Base-by-base conservation (phyloP, 1,140 invertebrate genomes). In the Drosophila sp. region DNA sequence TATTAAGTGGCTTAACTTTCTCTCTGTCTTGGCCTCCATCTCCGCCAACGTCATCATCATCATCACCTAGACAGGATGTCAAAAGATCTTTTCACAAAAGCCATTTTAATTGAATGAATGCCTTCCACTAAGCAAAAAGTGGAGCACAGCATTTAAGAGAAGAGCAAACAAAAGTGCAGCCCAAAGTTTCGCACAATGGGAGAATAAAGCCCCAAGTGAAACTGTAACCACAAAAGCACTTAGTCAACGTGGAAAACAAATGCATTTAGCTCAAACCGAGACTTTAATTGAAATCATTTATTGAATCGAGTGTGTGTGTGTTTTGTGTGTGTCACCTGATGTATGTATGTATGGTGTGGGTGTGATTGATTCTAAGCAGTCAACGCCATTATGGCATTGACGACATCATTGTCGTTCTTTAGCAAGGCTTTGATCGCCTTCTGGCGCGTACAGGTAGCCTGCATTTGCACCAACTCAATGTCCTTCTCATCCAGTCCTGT, bases 341-440 rank as follows among this genome's bases (percentile, higher is more conserved):
- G 10, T 3, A 41, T 1, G 4, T n/a, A 44, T 3, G 5, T 23
- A 25, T 38, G 6, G 3, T n/a, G 3, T 58, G 33, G 61, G 44
- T 56, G n/a, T 50, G 30, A 60, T 1, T 0, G n/a, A 8, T 30
- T 8, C 27, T 69, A 77, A 6, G 80, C 23, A 6, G 84, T 90
- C 1, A 89, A 23, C 1, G 61, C 80, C 84, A 89, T 89, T 7
- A 89, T 89, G 66, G 84, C 85, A 57, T 89, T 89, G 56, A 89
- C 85, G 29, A 89, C 77, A 47, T 89, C 84, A 47, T 70, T 78
- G 0, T 76, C 76, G 58, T 90, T 74, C 61, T 67, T 57, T 10
- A 79, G 10, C 55, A 89, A 55, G 0, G 84, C 85, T 30, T 70
- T 80, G 35, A 89, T 63, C 27, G 84, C 84, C 64, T 60, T 73